Evolutionary conservation across 2,113 vertebrate genomes (phyloP).

Genomic region (Daubentonia madagascariensis): DNA sequence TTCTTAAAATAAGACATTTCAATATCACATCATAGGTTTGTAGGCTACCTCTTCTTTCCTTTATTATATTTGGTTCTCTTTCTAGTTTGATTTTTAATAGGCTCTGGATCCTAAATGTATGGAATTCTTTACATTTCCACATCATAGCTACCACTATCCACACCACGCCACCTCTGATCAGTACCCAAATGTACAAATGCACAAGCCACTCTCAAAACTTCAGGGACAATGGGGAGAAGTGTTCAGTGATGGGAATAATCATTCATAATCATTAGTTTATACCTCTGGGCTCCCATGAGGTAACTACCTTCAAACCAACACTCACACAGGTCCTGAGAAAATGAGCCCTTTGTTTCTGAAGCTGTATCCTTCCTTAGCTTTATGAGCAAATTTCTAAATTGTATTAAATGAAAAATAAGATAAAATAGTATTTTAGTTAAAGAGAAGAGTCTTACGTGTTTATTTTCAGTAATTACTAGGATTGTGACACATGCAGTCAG

Average conservation of each 20-base stretch:
- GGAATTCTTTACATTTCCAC: fast-evolving
- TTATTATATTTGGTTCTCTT: neutral
- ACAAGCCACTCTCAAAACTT: fast-evolving
- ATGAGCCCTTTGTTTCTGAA: neutral
- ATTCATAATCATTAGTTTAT: neutral
- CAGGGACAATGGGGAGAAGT: neutral
- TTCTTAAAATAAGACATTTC: neutral
- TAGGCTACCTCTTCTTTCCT: neutral
- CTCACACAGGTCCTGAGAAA: neutral
- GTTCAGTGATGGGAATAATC: neutral
- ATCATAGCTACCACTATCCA: fast-evolving
- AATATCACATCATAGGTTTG: fast-evolving
- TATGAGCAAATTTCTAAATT: neutral
- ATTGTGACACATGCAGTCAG: neutral
- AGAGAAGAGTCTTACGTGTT: neutral
- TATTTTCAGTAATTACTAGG: neutral
- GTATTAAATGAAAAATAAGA: neutral
- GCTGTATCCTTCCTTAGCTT: neutral
- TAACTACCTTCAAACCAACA: neutral
- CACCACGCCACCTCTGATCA: fast-evolving
- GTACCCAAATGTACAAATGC: neutral
- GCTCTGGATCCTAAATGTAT: neutral
- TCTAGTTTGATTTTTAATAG: no score
- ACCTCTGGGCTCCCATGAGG: neutral
- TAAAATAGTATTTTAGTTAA: neutral